Evolutionary conservation across 35 echinoderm and acorn worm genomes (phyloP), one percentile per base, ranked within the genome.

Genomic region (Strongylocentrotus purpuratus): DNA sequence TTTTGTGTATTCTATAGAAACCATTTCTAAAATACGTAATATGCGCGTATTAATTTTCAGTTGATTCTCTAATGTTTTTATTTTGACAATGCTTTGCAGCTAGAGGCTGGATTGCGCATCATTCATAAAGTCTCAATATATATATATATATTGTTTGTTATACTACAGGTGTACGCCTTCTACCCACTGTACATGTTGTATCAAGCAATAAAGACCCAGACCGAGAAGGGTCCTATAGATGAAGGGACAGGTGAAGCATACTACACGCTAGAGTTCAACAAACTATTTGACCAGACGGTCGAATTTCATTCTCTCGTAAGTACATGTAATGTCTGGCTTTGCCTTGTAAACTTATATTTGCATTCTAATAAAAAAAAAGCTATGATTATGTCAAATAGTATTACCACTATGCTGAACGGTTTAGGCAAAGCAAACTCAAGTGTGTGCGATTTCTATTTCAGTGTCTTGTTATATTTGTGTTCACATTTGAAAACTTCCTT

Each of bases 191-290:
- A 32, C 46, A 91, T 93, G 91, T 28, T 93, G 2, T 93, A 93
- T 31, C 91, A 93, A 58, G 91, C 91, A 25, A 93, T 93, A 4
- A 93, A 93, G 48, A 93, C 91, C n/a, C 91, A 93, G n/a, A 0
- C 33, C 28, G 46, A 93, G 28, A 93, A 93, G 48, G 91, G 91
- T 48, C 91, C 91, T 92, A 31, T 92, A 46, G 91, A 92, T 55
- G 46, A 10, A 22, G 35, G 9, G 14, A 92, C 91, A 32, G 91
- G 91, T 20, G 45, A 48, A 12, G 91, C 91, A 6, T 92, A 92
- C 48, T 92, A 48, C 46, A 92, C 91, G n/a, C 48, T 92, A 45
- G 91, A 92, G 28, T 48, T 9, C 4, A 12, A 28, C 28, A 33
- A 32, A 33, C n/a, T 92, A 31, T 31, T 92, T 46, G 91, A 92